Conservation (phyloP, 2,113 vertebrate species). For the Brachyhypopomus gauderio region DNA sequence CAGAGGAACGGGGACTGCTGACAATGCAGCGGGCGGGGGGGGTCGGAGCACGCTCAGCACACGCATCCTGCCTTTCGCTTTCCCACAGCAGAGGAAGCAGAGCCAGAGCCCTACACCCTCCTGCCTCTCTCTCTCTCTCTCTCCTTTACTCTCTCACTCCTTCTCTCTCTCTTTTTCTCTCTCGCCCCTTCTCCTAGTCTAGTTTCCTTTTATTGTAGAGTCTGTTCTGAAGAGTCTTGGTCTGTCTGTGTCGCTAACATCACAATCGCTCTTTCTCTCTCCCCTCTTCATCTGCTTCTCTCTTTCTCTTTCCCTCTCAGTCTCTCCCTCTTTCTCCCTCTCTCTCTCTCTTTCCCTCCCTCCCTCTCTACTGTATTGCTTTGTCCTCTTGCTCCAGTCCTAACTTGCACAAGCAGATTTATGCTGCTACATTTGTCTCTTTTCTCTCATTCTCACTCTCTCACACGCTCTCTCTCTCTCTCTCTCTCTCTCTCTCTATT, state of each 20-base stretch:
- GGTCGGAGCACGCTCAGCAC: conserved; percentile 38
- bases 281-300: conserved; percentile 5
- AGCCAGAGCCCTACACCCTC: conserved; percentile 7
- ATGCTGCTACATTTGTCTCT: not conserved
- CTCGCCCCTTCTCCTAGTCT: conserved; percentile 9
- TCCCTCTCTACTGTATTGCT: conserved; percentile 22
- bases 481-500: conserved; percentile 34
- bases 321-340: conserved; percentile 13
- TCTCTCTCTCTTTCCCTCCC: conserved; percentile 1
- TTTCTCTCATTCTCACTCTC: conserved; percentile 4
- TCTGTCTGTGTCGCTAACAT: conserved; percentile 4
- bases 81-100: conserved; percentile 44
- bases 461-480: conserved; percentile 27
- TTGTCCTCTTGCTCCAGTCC: conserved; percentile 4
- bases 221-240: conserved; percentile 14
- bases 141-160: conserved; percentile 20
- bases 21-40: conserved; percentile 48
- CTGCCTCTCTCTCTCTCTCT: conserved; percentile 1
- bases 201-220: conserved; percentile 40
- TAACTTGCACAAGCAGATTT: conserved; percentile 13
- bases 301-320: conserved; percentile 4
- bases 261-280: conserved; percentile 16
- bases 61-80: conserved; percentile 51
- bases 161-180: conserved; percentile 11
- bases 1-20: conserved; percentile 52